Percentiles rank a stretch among this genome's conserved stretches.
Conservation (phyloP, 2,113 vertebrate species). For the Cryptotis parvus region DNA sequence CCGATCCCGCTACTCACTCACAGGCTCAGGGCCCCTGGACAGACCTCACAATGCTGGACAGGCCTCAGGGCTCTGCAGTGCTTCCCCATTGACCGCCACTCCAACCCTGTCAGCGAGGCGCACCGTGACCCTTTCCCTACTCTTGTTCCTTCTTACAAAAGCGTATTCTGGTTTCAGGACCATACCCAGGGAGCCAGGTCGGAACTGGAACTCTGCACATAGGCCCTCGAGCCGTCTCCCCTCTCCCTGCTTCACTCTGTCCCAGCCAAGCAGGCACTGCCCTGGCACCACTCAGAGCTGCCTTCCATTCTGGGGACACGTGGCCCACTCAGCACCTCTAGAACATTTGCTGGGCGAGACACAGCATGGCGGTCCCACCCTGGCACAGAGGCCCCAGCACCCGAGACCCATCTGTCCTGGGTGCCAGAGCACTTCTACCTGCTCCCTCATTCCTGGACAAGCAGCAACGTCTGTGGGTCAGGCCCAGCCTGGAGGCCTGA, state of each 20-base stretch:
- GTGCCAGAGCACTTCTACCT: rapidly evolving
- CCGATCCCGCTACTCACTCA: neutral
- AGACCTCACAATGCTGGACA: no score
- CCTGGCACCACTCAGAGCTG: neutral
- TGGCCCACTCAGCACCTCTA: neutral
- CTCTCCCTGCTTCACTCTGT: no score
- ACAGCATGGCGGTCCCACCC: neutral
- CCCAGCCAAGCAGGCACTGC: no score
- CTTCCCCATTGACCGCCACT: neutral
- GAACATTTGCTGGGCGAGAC: neutral
- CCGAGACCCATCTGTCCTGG: neutral
- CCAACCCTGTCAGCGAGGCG: neutral
- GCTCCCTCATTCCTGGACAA: neutral
- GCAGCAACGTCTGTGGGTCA: neutral
- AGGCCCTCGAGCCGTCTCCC: no score
- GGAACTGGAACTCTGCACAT: no score
- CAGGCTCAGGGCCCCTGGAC: neutral
- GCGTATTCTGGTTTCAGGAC: no score
- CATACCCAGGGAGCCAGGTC: no score
- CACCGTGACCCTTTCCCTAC: neutral
- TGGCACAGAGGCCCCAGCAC: no score
- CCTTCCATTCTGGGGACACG: neutral
- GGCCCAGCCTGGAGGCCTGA: neutral
- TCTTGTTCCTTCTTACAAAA: neutral
- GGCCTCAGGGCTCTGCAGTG: no score